Conservation (phyloP, 2,888 invertebrate species). For the Omphaloscelis lunosa region DNA sequence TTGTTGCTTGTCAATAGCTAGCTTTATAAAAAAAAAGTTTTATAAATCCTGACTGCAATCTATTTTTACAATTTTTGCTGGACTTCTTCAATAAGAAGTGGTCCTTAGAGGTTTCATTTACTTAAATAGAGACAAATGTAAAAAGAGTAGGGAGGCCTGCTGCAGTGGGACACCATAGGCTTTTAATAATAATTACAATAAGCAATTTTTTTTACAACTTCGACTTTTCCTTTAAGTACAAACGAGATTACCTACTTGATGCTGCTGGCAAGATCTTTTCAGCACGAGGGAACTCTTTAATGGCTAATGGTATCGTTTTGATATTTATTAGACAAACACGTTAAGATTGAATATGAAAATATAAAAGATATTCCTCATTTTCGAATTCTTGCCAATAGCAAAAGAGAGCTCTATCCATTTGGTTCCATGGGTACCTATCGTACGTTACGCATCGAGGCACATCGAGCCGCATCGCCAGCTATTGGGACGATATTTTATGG, state of each 20-base stretch:
- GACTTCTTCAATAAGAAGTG: background rate
- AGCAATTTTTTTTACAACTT: background rate
- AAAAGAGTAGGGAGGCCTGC: background rate
- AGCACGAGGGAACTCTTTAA: background rate
- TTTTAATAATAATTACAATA: background rate
- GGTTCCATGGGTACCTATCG: constrained; percentile 2
- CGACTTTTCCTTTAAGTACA: background rate
- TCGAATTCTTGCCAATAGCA: background rate
- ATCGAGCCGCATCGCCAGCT: constrained; percentile 30
- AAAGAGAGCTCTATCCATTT: constrained; percentile 12
- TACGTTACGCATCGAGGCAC: constrained; percentile 32
- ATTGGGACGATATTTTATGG: constrained; percentile 26
- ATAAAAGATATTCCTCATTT: background rate
- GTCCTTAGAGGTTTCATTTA: background rate
- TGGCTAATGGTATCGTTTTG: background rate
- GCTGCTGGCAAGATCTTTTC: background rate
- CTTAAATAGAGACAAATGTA: background rate
- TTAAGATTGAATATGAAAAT: background rate
- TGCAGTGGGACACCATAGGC: background rate
- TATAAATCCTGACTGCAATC: background rate
- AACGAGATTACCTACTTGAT: background rate
- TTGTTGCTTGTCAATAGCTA: background rate
- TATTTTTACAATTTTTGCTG: too few species aligned
- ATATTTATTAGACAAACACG: background rate
- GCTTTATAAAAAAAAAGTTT: too few species aligned